These are phyloP conservation scores for Eretmochelys imbricata DNA, from an alignment of 2,113 vertebrate species.

Conservation along the genomic window DNA sequence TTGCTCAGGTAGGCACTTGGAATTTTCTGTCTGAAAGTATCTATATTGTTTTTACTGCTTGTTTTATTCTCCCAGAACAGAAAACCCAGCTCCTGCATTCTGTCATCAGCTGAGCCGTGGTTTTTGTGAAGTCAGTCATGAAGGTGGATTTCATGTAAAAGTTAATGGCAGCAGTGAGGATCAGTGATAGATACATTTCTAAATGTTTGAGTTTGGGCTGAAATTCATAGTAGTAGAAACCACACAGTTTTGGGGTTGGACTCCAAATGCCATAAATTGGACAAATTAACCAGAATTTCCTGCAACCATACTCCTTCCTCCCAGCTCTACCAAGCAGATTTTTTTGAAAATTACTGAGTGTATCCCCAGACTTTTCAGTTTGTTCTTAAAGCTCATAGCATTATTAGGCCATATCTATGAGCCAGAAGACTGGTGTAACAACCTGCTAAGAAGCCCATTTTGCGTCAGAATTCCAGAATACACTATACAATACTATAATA, in stretches of 20 bases:
- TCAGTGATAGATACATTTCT: slow-evolving; percentile 25
- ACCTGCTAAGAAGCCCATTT: neutral
- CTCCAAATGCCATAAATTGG: slow-evolving; percentile 8
- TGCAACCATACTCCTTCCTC: neutral
- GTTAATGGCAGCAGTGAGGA: slow-evolving; percentile 42
- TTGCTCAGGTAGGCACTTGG: neutral
- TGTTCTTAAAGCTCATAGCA: neutral
- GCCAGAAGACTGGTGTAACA: neutral
- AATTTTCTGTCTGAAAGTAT: slow-evolving; percentile 2
- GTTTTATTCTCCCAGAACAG: slow-evolving; percentile 57
- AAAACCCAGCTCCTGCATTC: slow-evolving; percentile 27
- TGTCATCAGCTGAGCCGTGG: slow-evolving; percentile 39
- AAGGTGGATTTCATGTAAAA: slow-evolving; percentile 54
- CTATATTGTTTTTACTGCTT: slow-evolving; percentile 4
- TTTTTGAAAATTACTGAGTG: slow-evolving; percentile 11
- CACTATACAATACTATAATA: neutral
- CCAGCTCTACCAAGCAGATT: neutral
- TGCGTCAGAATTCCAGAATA: neutral
- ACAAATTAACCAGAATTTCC: slow-evolving; percentile 10
- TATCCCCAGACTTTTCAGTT: neutral
- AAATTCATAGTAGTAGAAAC: slow-evolving; percentile 6
- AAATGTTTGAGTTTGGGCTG: slow-evolving; percentile 20
- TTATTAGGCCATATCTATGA: neutral
- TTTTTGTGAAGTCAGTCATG: slow-evolving; percentile 51
- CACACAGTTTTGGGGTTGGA: neutral